These are phyloP conservation scores for Lithophane ornitopus DNA, from an alignment of 2,888 invertebrate genomes.

Conservation along the genomic window DNA sequence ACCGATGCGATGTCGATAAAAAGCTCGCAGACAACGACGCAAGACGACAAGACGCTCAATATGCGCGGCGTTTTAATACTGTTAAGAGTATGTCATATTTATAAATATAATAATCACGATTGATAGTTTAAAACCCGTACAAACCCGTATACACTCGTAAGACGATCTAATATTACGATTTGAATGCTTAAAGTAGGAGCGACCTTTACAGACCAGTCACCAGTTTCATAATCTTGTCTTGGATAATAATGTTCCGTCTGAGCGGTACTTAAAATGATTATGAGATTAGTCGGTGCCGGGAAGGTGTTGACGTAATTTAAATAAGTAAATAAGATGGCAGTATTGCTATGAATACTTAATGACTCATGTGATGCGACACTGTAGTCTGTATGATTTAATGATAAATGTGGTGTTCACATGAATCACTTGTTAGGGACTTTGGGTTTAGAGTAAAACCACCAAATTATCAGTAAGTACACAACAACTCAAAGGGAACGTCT, in stretches of 20 bases:
- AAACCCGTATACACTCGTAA: too few species aligned
- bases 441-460: too few species aligned
- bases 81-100: neutral
- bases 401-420: too few species aligned
- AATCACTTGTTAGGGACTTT: too few species aligned
- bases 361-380: slow-evolving; percentile 6
- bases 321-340: slow-evolving; percentile 48
- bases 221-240: slow-evolving; percentile 5
- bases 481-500: too few species aligned
- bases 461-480: too few species aligned
- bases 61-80: neutral
- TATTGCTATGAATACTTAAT: slow-evolving; percentile 52
- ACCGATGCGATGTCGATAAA: too few species aligned
- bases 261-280: slow-evolving; percentile 16
- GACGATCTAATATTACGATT: neutral
- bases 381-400: neutral
- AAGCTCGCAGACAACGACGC: neutral
- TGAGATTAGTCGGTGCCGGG: slow-evolving; percentile 22
- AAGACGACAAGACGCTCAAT: too few species aligned
- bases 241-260: slow-evolving; percentile 1
- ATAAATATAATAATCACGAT: neutral
- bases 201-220: neutral
- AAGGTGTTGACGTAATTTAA: slow-evolving; percentile 45
- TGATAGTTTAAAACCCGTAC: neutral
- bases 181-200: neutral